These are phyloP conservation scores for Syrista parreyssii DNA, from an alignment of 2,888 invertebrate genomes.

Conservation along the genomic window DNA sequence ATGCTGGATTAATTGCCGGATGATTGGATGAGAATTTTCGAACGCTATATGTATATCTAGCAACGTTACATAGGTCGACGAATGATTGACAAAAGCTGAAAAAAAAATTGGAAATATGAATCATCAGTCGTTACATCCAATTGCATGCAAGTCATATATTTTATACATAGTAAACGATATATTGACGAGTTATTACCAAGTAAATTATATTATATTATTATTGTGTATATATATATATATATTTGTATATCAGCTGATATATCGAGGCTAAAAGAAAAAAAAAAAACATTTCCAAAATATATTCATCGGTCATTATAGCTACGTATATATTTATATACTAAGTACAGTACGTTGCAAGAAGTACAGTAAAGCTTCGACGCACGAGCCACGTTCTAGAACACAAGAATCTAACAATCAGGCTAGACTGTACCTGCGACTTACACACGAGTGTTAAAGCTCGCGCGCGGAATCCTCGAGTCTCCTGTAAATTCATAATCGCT, in stretches of 20 bases:
- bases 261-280: too few relatives aligned
- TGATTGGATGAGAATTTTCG: neutral
- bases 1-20: neutral
- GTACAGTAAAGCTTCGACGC: neutral
- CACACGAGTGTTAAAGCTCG: neutral
- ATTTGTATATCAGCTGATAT: too few relatives aligned
- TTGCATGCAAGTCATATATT: too few relatives aligned
- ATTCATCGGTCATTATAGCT: too few relatives aligned
- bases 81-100: too few relatives aligned
- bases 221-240: too few relatives aligned
- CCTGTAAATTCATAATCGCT: neutral
- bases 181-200: neutral
- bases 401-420: neutral
- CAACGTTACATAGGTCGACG: too few relatives aligned
- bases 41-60: neutral
- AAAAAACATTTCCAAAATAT: too few relatives aligned
- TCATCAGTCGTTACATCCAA: too few relatives aligned
- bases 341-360: neutral
- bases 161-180: too few relatives aligned
- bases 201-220: too few relatives aligned
- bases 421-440: neutral
- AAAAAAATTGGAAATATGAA: too few relatives aligned
- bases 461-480: neutral
- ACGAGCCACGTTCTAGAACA: neutral
- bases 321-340: neutral